A percentile compares a stretch with the other conserved stretches of the same genome.
These are phyloP conservation scores for Hofmannophila pseudospretella DNA, from an alignment of 2,888 invertebrate genomes.

Conservation along the genomic window DNA sequence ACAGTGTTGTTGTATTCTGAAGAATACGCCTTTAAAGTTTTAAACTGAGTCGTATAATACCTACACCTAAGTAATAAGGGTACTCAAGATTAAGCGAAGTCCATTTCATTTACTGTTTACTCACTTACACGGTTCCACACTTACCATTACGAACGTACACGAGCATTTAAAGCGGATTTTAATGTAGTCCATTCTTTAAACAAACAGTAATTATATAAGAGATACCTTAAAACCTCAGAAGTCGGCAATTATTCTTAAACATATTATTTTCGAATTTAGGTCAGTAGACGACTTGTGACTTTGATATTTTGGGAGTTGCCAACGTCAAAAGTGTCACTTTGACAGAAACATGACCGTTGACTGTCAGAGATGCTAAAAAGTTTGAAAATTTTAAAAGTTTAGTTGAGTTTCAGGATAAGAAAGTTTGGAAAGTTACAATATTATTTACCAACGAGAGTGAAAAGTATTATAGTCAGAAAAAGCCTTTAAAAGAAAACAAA, in stretches of 20 bases:
- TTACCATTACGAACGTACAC: constrained; percentile 22
- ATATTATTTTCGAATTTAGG: constrained; percentile 17
- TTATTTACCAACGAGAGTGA: no score
- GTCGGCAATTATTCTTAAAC: constrained; percentile 11
- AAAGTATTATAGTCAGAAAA: no score
- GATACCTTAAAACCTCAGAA: constrained; percentile 5
- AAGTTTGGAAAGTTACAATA: no score
- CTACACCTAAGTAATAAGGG: constrained; percentile 1
- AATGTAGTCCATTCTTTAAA: constrained; percentile 7
- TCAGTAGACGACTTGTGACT: constrained; percentile 17
- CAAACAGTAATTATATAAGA: neutral
- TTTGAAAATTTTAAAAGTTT: neutral
- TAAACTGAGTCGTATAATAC: no score
- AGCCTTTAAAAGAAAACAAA: no score
- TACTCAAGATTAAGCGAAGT: constrained; percentile 13
- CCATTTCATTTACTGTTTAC: constrained; percentile 12
- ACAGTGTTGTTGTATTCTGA: no score
- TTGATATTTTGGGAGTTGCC: constrained; percentile 13
- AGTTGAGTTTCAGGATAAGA: neutral
- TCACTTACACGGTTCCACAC: constrained; percentile 35
- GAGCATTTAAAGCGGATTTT: constrained; percentile 14
- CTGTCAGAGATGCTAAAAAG: constrained; percentile 11
- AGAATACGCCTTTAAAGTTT: neutral
- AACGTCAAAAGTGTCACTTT: constrained; percentile 8
- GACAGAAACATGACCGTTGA: constrained; percentile 8